A percentile compares a stretch with the other conserved stretches of the same genome.
phyloP scores from a whole-genome alignment of 1,140 invertebrate species.

The Ericerus pela region DNA sequence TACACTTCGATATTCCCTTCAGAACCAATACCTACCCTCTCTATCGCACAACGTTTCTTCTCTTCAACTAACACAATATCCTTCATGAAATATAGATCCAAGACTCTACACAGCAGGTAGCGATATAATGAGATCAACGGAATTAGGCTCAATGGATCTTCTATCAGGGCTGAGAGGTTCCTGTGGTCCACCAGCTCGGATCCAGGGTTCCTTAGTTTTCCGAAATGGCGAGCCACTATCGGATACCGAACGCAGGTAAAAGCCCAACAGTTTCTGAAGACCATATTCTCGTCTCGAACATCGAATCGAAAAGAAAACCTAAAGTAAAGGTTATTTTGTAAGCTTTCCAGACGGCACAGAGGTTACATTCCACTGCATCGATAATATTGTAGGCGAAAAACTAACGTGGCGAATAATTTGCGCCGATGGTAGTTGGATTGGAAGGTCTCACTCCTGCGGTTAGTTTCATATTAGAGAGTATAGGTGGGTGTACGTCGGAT shows the following conservation, averaged over 20 bases:
- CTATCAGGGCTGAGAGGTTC: constrained; percentile 31
- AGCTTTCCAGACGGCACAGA: constrained; percentile 62
- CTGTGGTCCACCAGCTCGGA: constrained; percentile 43
- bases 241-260: constrained; percentile 28
- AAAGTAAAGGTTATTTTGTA: neutral
- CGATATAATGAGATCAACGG: constrained; percentile 44
- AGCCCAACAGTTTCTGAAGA: neutral
- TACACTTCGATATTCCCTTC: too few species aligned
- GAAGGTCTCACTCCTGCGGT: constrained; percentile 58
- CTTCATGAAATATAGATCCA: constrained; percentile 23
- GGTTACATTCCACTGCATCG: constrained; percentile 64
- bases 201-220: constrained; percentile 49
- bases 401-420: constrained; percentile 69
- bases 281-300: neutral
- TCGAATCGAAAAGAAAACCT: neutral
- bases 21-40: too few species aligned
- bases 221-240: constrained; percentile 39
- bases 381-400: constrained; percentile 57
- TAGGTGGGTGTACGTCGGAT: too few species aligned
- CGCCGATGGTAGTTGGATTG: constrained; percentile 67
- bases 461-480: constrained; percentile 17
- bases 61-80: too few species aligned
- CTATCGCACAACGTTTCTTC: too few species aligned
- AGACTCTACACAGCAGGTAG: constrained; percentile 36
- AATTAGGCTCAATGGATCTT: constrained; percentile 42